Conservation (phyloP, 2,113 vertebrate genomes). For the Thamnophis sirtalis region DNA sequence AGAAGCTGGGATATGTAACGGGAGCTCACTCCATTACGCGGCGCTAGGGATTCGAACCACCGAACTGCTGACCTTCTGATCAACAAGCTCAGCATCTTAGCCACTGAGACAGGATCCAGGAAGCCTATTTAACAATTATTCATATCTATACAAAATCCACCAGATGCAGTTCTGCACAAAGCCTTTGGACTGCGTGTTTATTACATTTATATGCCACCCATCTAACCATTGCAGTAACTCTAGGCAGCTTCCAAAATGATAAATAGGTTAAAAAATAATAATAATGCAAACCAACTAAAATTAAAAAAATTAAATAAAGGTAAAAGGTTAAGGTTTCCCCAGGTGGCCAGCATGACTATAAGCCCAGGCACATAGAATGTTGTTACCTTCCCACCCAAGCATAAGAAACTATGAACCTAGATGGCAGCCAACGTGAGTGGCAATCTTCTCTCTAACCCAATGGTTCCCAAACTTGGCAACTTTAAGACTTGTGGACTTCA, state of each 20-base stretch:
- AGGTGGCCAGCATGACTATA: background rate
- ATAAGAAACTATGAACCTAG: background rate
- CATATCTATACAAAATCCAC: background rate
- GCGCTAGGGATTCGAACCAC: no score
- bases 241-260: background rate
- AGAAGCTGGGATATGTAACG: no score
- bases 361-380: fast-evolving
- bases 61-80: no score
- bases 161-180: background rate
- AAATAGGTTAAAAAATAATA: background rate
- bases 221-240: background rate
- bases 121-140: background rate
- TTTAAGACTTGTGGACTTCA: no score
- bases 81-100: no score
- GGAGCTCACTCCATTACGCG: no score
- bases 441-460: background rate
- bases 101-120: background rate
- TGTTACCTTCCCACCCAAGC: background rate
- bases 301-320: background rate
- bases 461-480: no score
- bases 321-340: background rate
- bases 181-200: background rate
- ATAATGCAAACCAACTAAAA: background rate
- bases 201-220: background rate
- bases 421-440: no score